These are phyloP conservation scores for Agraylea sexmaculata DNA, from an alignment of 1,140 invertebrate species.

Conservation along the genomic window DNA sequence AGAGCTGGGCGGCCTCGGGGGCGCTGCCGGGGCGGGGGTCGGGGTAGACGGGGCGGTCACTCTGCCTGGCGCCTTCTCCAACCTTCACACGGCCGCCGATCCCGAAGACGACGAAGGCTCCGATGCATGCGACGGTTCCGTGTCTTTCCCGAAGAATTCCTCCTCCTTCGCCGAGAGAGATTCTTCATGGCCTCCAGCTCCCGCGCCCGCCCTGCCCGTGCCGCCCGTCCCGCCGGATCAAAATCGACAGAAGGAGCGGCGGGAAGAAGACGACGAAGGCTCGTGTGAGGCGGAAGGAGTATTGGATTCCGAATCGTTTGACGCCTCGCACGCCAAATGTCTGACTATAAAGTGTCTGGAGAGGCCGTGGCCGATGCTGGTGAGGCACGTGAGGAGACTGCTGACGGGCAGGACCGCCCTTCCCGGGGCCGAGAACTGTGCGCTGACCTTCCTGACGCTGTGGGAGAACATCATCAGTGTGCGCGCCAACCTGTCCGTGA, in stretches of 20 bases:
- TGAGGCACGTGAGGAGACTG: constrained; percentile 50
- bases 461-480: constrained; percentile 89
- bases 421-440: constrained; percentile 49
- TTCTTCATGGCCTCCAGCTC: not conserved
- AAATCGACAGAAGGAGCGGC: constrained; percentile 23
- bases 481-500: constrained; percentile 76
- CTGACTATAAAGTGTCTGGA: constrained; percentile 74
- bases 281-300: constrained; percentile 56
- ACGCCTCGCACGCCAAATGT: constrained; percentile 71
- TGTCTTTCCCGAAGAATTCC: not conserved
- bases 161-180: not conserved
- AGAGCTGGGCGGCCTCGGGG: constrained; percentile 17
- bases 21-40: constrained; percentile 18
- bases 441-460: constrained; percentile 69
- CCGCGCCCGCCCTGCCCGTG: not conserved
- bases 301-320: constrained; percentile 65
- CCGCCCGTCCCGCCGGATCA: not conserved
- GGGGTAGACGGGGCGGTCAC: constrained; percentile 1
- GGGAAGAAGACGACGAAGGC: constrained; percentile 33
- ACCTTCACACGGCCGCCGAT: constrained; percentile 12
- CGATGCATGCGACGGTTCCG: not conserved
- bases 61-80: constrained; percentile 14
- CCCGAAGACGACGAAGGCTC: not conserved
- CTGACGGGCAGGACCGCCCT: constrained; percentile 43
- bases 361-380: constrained; percentile 66